Conservation (phyloP, 2,113 vertebrate species). For the Nothoprocta perdicaria region DNA sequence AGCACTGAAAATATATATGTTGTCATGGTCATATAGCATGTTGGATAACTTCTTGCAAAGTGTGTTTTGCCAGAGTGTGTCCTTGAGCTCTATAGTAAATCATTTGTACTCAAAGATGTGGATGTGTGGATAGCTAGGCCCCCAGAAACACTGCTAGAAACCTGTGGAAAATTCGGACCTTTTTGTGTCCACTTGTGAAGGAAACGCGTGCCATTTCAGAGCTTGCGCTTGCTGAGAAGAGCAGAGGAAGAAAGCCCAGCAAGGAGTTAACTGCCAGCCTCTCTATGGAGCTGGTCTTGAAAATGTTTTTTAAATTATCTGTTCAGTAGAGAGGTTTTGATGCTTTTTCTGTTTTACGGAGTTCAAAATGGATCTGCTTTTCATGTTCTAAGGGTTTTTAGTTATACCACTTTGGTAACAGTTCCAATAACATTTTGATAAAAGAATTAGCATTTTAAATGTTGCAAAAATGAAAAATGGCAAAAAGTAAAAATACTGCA, state of each 20-base stretch:
- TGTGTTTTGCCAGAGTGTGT: background rate
- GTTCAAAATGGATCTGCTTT: constrained; percentile 17
- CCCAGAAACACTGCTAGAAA: background rate
- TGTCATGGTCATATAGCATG: background rate
- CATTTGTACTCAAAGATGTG: background rate
- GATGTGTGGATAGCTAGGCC: background rate
- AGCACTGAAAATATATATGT: background rate
- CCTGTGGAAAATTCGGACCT: background rate
- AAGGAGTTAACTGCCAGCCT: constrained; percentile 41
- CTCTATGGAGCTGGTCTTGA: background rate
- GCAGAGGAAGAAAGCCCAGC: background rate
- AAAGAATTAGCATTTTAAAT: constrained; percentile 52
- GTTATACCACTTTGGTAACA: constrained; percentile 36
- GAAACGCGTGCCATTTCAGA: background rate
- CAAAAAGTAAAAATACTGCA: background rate
- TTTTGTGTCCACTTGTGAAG: background rate
- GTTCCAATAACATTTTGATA: constrained; percentile 33
- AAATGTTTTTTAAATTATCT: constrained; percentile 16
- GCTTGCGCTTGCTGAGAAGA: background rate
- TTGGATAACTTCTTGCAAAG: background rate
- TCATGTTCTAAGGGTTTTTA: constrained; percentile 18
- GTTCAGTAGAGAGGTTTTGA: constrained; percentile 27
- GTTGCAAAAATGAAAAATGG: constrained; percentile 15
- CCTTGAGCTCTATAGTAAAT: background rate
- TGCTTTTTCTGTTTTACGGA: constrained; percentile 23